Base-by-base conservation (phyloP, 2,888 invertebrate species). In the Hermaeophaga mercurialis region DNA sequence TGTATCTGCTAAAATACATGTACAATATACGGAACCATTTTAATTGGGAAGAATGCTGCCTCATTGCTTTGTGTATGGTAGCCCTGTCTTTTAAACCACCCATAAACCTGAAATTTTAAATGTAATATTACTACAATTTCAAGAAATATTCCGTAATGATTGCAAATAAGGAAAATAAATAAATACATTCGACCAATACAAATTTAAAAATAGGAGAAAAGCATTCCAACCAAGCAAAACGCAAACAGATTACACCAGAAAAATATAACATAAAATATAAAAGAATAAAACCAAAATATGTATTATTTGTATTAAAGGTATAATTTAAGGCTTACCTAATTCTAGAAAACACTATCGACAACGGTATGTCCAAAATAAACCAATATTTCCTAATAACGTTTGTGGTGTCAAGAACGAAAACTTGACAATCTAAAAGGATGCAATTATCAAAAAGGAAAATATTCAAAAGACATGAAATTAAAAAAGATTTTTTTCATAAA, bases 21-120 rank as follows among this genome's bases (percentile, higher is more conserved):
- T 96, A 98, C 2, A 98, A 80, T 73, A 86, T 84, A 53, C 98
- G 84, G 78, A 93, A 98, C 98, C 98, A 99, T 31, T 93, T 86
- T 80, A 94, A 86, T 77, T 99, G 98, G n/a, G 94, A 93, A 65
- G 82, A 79, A 76, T 98, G 96, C 52, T 85, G 84, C 63, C 82
- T 81, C 95, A 97, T 96, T 2, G 96, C 95, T 63, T 81, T 79
- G 74, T 89, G 82, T 18, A 89, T 78, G 17, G 80, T 75, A 2
- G 80, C 73, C 48, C 85, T 82, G 63, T 86, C 84, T 3, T 81
- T 79, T 81, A 84, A 84, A 53, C 82, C 82, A 26, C 86, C 80
- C 74, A 88, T 85, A 74, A 85, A 88, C 79, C 88, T 88, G 72
- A 59, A 53, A 58, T 18, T n/a, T n/a, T 34, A 15, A n/a, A 36